Evolutionary conservation across 2,113 vertebrate genomes (phyloP).

Genomic region (Myiopsitta monachus): DNA sequence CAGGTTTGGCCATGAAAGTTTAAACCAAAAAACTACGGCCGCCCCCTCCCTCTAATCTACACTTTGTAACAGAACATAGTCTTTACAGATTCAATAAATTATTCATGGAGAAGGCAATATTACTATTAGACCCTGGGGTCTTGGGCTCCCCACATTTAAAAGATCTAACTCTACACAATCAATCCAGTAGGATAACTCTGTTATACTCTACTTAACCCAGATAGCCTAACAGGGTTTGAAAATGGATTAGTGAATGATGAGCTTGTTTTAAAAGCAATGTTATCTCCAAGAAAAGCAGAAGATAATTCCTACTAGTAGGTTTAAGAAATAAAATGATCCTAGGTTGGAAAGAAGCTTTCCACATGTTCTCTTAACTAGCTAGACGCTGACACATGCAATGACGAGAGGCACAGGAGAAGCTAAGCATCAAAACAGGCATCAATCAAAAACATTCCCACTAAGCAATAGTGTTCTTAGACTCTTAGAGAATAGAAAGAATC

Average conservation of each 20-base stretch:
- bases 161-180: conserved; percentile 63
- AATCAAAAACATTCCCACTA: neutral
- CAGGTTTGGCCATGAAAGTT: neutral
- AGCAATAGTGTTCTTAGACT: neutral
- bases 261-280: conserved; percentile 69
- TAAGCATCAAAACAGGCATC: neutral
- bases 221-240: conserved; percentile 65
- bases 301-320: conserved; percentile 39
- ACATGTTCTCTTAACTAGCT: neutral
- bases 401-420: neutral
- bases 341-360: conserved; percentile 24
- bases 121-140: conserved; percentile 65
- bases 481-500: neutral
- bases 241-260: conserved; percentile 72
- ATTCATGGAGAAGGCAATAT: conserved; percentile 67
- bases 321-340: conserved; percentile 62
- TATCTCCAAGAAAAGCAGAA: conserved; percentile 40
- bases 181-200: conserved; percentile 52
- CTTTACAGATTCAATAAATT: conserved; percentile 52
- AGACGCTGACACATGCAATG: neutral
- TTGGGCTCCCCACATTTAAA: conserved; percentile 54
- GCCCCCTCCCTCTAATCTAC: neutral
- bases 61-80: conserved; percentile 7
- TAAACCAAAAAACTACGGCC: neutral
- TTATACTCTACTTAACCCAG: conserved; percentile 67